A percentile compares a stretch with the other conserved stretches of the same genome.
Conservation (phyloP, 2,113 vertebrate species). For the Chloroceryle aenea region DNA sequence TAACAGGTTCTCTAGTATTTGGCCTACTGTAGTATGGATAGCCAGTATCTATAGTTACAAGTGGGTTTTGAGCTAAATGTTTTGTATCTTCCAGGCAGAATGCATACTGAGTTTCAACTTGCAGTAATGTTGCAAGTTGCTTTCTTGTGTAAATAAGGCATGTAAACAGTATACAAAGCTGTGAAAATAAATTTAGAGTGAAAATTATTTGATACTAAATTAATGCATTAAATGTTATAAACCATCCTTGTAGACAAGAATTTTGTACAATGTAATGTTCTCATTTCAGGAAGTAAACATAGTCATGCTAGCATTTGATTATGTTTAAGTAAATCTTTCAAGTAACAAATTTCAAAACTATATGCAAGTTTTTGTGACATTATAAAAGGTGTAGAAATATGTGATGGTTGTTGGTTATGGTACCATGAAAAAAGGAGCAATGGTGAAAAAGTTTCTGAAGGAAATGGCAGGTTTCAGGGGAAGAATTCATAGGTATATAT, state of each 20-base stretch:
- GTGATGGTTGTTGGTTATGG: neutral
- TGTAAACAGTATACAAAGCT: neutral
- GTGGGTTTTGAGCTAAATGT: neutral
- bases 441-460: neutral
- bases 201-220: neutral
- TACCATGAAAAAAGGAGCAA: fast-evolving
- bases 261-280: neutral
- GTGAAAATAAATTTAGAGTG: neutral
- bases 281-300: neutral
- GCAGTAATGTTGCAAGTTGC: neutral
- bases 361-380: neutral
- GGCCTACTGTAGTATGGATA: neutral
- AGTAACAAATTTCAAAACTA: neutral
- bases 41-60: neutral
- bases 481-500: neutral
- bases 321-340: neutral
- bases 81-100: neutral
- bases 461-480: neutral
- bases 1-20: neutral
- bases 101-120: neutral
- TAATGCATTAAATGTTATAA: neutral
- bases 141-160: neutral
- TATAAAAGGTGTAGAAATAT: neutral
- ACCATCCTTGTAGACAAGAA: neutral
- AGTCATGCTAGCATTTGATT: neutral